Conservation (phyloP, 2,797 vertebrate genomes). For the Acrossocheilus wenchowensis region DNA sequence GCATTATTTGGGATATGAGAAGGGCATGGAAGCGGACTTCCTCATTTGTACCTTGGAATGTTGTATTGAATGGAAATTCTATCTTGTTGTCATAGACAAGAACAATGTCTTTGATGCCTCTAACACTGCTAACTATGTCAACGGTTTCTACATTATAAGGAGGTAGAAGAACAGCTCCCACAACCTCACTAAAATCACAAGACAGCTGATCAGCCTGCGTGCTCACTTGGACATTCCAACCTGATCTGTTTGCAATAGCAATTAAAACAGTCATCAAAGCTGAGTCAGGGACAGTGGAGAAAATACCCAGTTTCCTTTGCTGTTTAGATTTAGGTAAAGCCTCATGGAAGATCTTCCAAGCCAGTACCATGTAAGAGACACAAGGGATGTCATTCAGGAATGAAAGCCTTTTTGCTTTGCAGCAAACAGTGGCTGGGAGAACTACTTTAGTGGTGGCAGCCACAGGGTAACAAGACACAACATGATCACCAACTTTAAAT, state of each 20-base stretch:
- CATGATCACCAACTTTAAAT: slow-evolving; percentile 80
- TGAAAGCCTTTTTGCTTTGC: slow-evolving; percentile 74
- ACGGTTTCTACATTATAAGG: slow-evolving; percentile 69
- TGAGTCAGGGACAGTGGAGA: slow-evolving; percentile 69
- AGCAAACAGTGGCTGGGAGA: slow-evolving; percentile 79
- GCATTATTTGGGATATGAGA: slow-evolving; percentile 73
- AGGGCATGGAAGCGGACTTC: slow-evolving; percentile 72
- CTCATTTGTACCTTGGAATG: slow-evolving; percentile 67
- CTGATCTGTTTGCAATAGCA: slow-evolving; percentile 67
- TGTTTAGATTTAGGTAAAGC: slow-evolving; percentile 73
- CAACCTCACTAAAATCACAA: slow-evolving; percentile 61
- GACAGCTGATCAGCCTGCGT: slow-evolving; percentile 59
- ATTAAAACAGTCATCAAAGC: slow-evolving; percentile 71
- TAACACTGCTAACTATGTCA: slow-evolving; percentile 65
- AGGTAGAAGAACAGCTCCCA: slow-evolving; percentile 76
- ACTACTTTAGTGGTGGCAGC: slow-evolving; percentile 73
- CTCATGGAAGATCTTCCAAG: slow-evolving; percentile 81
- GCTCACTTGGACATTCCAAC: slow-evolving; percentile 67
- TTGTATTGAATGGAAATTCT: slow-evolving; percentile 53
- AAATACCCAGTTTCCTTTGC: slow-evolving; percentile 68
- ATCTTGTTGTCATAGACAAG: slow-evolving; percentile 71
- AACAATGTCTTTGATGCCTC: slow-evolving; percentile 72
- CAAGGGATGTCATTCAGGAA: slow-evolving; percentile 80
- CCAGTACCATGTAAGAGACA: slow-evolving; percentile 82
- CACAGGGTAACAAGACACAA: slow-evolving; percentile 83